Conservation (phyloP, 2,888 invertebrate species). For the Buathra laborator region DNA sequence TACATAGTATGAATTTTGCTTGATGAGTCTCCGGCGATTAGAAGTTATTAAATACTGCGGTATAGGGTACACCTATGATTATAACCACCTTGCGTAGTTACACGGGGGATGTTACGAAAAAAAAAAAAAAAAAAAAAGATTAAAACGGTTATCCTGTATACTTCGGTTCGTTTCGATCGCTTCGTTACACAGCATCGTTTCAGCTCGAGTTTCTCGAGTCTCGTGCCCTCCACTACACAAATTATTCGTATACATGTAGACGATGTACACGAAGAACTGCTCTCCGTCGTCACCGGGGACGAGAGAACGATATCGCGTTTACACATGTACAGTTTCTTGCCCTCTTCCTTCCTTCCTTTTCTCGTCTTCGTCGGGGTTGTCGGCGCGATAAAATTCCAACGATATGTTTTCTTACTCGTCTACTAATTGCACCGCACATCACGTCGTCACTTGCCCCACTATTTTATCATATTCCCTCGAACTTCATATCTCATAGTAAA, state of each 20-base stretch:
- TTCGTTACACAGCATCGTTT: constrained; percentile 38
- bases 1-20: constrained; percentile 21
- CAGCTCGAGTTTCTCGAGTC: constrained; percentile 12
- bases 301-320: constrained; percentile 38
- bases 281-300: constrained; percentile 1
- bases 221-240: background rate
- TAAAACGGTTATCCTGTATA: background rate
- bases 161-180: constrained; percentile 21
- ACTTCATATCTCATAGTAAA: constrained; percentile 17
- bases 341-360: constrained; percentile 28
- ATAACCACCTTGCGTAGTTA: constrained; percentile 11
- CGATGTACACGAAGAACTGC: background rate
- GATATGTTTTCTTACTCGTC: constrained; percentile 55
- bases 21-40: constrained; percentile 62
- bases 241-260: background rate
- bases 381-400: constrained; percentile 60
- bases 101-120: background rate
- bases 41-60: constrained; percentile 52
- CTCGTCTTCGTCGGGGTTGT: constrained; percentile 38
- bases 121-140: background rate
- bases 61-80: constrained; percentile 40
- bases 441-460: constrained; percentile 49
- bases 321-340: constrained; percentile 48
- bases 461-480: constrained; percentile 40
- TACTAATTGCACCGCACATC: constrained; percentile 63